Percentiles rank a stretch among this genome's conserved stretches.
These are phyloP conservation scores for Phthorimaea operculella DNA, from an alignment of 1,140 invertebrate genomes.

Conservation along the genomic window DNA sequence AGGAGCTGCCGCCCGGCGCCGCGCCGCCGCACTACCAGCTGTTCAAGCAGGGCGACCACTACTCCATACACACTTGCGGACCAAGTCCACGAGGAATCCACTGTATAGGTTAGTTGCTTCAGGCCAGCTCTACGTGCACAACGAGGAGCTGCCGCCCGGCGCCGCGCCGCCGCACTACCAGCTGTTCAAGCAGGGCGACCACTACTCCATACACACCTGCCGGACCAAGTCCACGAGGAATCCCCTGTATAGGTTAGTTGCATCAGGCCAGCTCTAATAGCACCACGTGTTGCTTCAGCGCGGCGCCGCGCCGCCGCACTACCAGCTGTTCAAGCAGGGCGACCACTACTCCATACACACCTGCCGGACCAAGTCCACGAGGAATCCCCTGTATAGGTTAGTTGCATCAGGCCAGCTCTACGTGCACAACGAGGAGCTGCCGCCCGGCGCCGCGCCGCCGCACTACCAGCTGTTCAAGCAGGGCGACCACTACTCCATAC, in stretches of 20 bases:
- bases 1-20: constrained; percentile 90
- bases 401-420: constrained; percentile 94
- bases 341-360: constrained; percentile 93
- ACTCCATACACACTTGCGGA: constrained; percentile 94
- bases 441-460: constrained; percentile 84
- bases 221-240: constrained; percentile 97
- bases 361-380: too few species aligned
- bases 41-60: constrained; percentile 96
- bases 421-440: constrained; percentile 96
- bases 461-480: constrained; percentile 97
- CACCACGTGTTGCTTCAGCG: constrained; percentile 97
- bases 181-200: constrained; percentile 94
- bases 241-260: constrained; percentile 78
- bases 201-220: constrained; percentile 93
- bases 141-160: constrained; percentile 93
- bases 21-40: constrained; percentile 90
- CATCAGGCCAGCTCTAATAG: constrained; percentile 98
- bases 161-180: constrained; percentile 89
- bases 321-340: constrained; percentile 95
- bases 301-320: constrained; percentile 84
- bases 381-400: constrained; percentile 88
- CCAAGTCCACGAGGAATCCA: constrained; percentile 96
- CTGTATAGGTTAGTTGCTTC: constrained; percentile 79
- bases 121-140: constrained; percentile 98
- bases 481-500: constrained; percentile 93